Conservation (phyloP, 2,797 vertebrate species). For the Bovichtus variegatus region DNA sequence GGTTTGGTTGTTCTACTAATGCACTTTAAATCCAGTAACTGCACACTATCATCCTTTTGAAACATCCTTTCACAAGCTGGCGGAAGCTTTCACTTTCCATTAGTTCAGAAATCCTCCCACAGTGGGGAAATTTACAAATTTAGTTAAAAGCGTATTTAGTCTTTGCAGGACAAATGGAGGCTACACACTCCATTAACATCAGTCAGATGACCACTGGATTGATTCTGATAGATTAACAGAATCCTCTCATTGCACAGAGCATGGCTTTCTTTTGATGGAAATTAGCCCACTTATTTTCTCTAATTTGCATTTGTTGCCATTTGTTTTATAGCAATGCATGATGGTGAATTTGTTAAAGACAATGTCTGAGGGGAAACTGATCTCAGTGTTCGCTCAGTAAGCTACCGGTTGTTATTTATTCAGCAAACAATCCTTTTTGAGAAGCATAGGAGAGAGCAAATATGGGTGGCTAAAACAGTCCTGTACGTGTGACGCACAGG, state of each 20-base stretch:
- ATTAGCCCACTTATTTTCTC: neutral
- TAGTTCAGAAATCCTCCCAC: no score
- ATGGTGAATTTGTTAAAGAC: neutral
- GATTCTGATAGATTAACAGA: neutral
- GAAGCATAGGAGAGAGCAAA: neutral
- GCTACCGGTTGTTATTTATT: neutral
- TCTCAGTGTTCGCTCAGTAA: neutral
- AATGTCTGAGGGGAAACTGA: neutral
- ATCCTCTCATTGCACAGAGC: neutral
- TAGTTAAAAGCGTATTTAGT: neutral
- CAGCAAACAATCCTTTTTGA: neutral
- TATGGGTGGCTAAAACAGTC: neutral
- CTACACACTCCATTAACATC: neutral
- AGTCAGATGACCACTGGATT: neutral
- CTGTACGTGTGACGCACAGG: neutral
- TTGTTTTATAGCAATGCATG: neutral
- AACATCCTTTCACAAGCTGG: neutral
- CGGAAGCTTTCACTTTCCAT: neutral
- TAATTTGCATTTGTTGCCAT: neutral
- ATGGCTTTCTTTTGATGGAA: neutral
- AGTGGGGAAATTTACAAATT: no score
- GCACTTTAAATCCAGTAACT: neutral
- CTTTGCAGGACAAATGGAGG: neutral
- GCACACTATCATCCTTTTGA: no score
- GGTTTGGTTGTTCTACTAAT: neutral